phyloP scores from a whole-genome alignment of 2,113 vertebrate species.

The Monarcha castaneiventris region DNA sequence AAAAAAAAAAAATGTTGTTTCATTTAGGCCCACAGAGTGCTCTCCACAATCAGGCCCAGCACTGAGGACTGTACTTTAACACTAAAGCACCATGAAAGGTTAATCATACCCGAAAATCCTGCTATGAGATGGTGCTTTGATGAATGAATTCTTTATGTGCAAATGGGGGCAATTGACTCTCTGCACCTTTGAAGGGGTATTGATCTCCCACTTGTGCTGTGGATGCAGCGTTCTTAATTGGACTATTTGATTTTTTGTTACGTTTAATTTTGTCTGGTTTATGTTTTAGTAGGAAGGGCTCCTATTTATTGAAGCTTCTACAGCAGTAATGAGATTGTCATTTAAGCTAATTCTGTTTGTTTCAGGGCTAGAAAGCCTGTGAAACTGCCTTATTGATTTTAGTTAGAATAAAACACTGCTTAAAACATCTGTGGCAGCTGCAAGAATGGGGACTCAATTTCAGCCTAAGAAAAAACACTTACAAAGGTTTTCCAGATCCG shows the following conservation, averaged over 20 bases:
- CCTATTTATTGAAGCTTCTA: slow-evolving; percentile 50
- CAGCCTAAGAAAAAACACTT: neutral
- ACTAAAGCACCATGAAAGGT: neutral
- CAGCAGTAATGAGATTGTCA: slow-evolving; percentile 63
- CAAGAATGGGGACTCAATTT: neutral
- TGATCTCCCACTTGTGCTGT: slow-evolving; percentile 58
- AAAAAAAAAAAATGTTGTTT: neutral
- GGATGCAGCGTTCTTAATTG: slow-evolving; percentile 39
- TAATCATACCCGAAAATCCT: slow-evolving; percentile 18
- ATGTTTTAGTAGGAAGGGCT: slow-evolving; percentile 25
- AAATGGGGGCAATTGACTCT: slow-evolving; percentile 22
- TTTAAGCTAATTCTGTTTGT: slow-evolving; percentile 59
- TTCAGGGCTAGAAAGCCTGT: slow-evolving; percentile 52
- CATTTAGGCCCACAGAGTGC: neutral
- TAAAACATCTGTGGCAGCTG: neutral
- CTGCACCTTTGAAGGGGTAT: slow-evolving; percentile 46
- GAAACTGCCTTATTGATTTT: slow-evolving; percentile 61
- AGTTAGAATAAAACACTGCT: neutral
- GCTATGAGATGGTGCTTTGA: neutral
- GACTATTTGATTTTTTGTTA: slow-evolving; percentile 7
- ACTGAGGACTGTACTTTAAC: neutral
- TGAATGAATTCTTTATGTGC: slow-evolving; percentile 28
- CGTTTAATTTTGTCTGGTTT: slow-evolving; percentile 11
- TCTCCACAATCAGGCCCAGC: neutral
- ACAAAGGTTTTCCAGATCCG: neutral